phyloP scores from a whole-genome alignment of 2,113 vertebrate genomes.

The Mustelus asterias region DNA sequence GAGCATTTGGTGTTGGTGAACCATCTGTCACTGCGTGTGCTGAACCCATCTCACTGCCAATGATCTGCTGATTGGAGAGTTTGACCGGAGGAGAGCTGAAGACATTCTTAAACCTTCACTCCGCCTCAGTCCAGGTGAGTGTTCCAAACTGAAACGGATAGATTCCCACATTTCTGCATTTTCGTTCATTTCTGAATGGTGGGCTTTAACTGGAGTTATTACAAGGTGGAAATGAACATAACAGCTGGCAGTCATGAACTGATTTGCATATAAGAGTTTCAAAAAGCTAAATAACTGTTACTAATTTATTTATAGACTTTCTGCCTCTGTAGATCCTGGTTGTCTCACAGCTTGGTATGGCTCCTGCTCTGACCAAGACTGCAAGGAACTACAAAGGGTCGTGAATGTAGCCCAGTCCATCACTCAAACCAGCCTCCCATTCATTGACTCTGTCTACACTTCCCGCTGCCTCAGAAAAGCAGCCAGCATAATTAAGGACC shows the following conservation, averaged over 20 bases:
- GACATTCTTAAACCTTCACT: neutral
- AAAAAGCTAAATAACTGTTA: neutral
- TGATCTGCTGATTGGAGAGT: neutral
- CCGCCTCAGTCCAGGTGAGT: neutral
- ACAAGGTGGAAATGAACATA: neutral
- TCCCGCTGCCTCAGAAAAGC: no score
- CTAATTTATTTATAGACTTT: neutral
- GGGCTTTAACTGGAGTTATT: neutral
- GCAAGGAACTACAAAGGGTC: no score
- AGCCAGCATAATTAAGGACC: no score
- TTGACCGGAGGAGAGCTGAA: neutral
- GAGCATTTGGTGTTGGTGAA: no score
- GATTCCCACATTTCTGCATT: neutral
- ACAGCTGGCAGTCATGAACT: neutral
- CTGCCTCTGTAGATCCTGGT: neutral
- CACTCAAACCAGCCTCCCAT: no score
- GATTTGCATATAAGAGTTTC: neutral
- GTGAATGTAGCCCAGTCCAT: no score
- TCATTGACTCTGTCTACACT: no score
- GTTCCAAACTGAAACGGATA: neutral
- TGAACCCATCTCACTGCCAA: neutral
- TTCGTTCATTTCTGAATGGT: neutral
- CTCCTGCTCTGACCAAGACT: no score
- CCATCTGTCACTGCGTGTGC: no score
- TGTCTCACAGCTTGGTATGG: no score